Evolutionary conservation across 2,888 invertebrate species (phyloP).

Genomic region (Disparrhopalites patrizii): DNA sequence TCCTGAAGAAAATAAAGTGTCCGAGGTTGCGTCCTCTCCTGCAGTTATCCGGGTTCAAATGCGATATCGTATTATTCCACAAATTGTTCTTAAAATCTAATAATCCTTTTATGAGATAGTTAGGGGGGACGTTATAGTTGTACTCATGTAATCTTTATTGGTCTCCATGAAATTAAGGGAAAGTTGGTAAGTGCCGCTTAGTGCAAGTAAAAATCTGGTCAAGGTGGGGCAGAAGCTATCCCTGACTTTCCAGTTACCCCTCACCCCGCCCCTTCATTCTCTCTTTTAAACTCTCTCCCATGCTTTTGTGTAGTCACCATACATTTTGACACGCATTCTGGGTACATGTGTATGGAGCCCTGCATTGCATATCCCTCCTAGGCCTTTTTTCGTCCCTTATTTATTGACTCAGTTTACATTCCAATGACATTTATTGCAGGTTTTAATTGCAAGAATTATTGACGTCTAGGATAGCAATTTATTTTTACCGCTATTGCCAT

Average conservation of each 20-base stretch:
- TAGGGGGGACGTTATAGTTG: slow-evolving; percentile 13
- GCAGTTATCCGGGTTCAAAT: background rate
- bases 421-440: slow-evolving; percentile 18
- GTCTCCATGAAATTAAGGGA: slow-evolving; percentile 11
- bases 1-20: slow-evolving; percentile 1
- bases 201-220: background rate
- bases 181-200: slow-evolving; percentile 11
- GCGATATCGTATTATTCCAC: slow-evolving; percentile 9
- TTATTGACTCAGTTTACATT: slow-evolving; percentile 24
- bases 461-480: slow-evolving; percentile 10
- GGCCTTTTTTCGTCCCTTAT: slow-evolving; percentile 9
- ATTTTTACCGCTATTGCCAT: slow-evolving; percentile 5
- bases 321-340: background rate
- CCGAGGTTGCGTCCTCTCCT: background rate
- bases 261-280: background rate
- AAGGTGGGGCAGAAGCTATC: slow-evolving; percentile 12
- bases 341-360: background rate
- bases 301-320: background rate
- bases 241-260: too few species aligned
- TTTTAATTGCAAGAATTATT: slow-evolving; percentile 22
- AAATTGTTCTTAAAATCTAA: slow-evolving; percentile 15
- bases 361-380: background rate
- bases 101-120: slow-evolving; percentile 14
- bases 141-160: slow-evolving; percentile 15
- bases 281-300: background rate